A percentile compares a stretch with the other conserved stretches of the same genome.
Conservation (phyloP, 1,140 invertebrate genomes). For the Tenebrio molitor region DNA sequence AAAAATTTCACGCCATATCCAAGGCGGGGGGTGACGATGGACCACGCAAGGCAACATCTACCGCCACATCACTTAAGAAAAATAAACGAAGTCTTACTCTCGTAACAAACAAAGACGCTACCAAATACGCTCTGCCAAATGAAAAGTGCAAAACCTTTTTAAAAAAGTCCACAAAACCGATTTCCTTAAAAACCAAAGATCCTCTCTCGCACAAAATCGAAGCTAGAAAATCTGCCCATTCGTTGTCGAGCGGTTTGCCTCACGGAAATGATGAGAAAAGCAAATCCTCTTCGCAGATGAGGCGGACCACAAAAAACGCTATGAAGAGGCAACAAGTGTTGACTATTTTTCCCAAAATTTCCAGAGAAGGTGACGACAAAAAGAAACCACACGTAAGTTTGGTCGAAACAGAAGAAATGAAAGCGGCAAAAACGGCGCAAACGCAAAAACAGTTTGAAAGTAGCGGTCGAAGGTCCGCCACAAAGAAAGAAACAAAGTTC, state of each 20-base stretch:
- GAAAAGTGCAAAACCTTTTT: constrained; percentile 21
- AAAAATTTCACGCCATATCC: not conserved
- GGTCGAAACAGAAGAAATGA: not conserved
- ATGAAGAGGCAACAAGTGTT: constrained; percentile 10
- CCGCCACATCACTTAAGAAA: no score
- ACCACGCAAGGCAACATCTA: no score
- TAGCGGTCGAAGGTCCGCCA: no score
- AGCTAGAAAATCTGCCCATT: not conserved
- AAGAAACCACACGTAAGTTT: constrained; percentile 1
- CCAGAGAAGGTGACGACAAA: not conserved
- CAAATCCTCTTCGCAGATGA: not conserved
- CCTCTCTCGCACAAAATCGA: not conserved
- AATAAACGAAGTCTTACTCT: no score
- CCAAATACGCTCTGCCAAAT: not conserved
- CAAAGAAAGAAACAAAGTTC: not conserved
- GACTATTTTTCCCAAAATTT: not conserved
- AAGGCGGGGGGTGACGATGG: no score
- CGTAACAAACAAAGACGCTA: not conserved
- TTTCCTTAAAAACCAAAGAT: not conserved
- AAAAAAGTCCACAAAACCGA: not conserved
- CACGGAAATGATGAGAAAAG: not conserved
- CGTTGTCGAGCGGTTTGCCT: no score
- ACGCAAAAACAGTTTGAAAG: not conserved
- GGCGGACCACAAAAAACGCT: constrained; percentile 13
- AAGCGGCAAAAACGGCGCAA: not conserved